Evolutionary conservation across 1,140 invertebrate species (phyloP).

Genomic region (Caenorhabditis briggsae): DNA sequence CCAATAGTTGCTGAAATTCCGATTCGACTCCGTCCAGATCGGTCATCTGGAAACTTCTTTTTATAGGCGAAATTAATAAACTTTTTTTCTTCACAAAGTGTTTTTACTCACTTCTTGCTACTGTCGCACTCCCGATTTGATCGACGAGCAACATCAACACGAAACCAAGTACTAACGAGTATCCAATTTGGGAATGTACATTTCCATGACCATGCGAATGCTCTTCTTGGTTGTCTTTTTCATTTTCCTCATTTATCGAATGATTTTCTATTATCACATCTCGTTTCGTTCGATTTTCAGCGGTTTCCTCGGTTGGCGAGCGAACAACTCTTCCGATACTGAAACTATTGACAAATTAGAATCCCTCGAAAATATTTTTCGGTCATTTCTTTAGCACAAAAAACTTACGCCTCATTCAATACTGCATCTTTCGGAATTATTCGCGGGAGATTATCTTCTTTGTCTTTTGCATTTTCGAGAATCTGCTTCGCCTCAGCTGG

Average conservation of each 20-base stretch:
- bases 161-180: slow-evolving; percentile 87
- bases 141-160: slow-evolving; percentile 97
- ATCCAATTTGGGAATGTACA: slow-evolving; percentile 81
- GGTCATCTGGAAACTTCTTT: slow-evolving; percentile 79
- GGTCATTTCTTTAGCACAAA: slow-evolving; percentile 72
- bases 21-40: slow-evolving; percentile 80
- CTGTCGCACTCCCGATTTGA: slow-evolving; percentile 69
- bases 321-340: slow-evolving; percentile 29
- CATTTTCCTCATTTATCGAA: neutral
- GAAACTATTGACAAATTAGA: neutral
- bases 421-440: slow-evolving; percentile 63
- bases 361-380: neutral
- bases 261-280: slow-evolving; percentile 31
- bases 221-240: slow-evolving; percentile 11
- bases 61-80: too few species aligned
- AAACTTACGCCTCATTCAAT: slow-evolving; percentile 61
- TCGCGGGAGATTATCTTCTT: slow-evolving; percentile 60
- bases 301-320: neutral
- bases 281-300: neutral
- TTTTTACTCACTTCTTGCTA: slow-evolving; percentile 62
- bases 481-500: slow-evolving; percentile 43
- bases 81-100: neutral
- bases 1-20: slow-evolving; percentile 93
- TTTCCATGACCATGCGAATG: slow-evolving; percentile 20
- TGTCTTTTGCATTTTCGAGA: slow-evolving; percentile 46